Conservation (phyloP, 2,113 vertebrate species). For the Oryzias curvinotus region DNA sequence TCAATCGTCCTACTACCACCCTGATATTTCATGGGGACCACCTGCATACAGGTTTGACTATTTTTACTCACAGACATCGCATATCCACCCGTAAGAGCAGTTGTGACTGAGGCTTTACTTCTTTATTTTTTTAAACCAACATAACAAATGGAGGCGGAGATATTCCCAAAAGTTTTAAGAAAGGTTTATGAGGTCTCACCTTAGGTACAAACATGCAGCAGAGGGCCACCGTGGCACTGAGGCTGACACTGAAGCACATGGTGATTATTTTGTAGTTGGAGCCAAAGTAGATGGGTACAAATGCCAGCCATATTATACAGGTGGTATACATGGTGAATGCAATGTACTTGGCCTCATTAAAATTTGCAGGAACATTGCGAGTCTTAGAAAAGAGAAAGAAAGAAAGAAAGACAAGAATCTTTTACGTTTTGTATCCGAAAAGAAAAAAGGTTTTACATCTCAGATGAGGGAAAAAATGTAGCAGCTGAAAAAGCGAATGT, state of each 20-base stretch:
- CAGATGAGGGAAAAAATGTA: too few species aligned
- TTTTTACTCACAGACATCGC: too few species aligned
- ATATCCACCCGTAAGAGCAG: too few species aligned
- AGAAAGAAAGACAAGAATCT: slow-evolving; percentile 1
- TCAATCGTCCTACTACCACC: too few species aligned
- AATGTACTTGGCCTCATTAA: slow-evolving; percentile 98
- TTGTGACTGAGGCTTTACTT: too few species aligned
- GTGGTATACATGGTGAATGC: slow-evolving; percentile 99
- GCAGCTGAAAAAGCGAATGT: too few species aligned
- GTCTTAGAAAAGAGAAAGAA: slow-evolving; percentile 68
- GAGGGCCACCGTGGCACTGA: slow-evolving; percentile 95
- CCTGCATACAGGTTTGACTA: too few species aligned
- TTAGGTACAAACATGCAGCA: slow-evolving; percentile 99
- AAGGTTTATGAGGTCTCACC: slow-evolving; percentile 54
- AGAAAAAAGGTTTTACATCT: too few species aligned
- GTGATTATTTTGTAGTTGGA: slow-evolving; percentile 99
- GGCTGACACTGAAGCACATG: slow-evolving; percentile 98
- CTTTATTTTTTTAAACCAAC: too few species aligned
- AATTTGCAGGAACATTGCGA: slow-evolving; percentile 97
- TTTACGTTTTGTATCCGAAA: neutral
- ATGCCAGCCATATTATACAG: slow-evolving; percentile 98
- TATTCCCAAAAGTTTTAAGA: too few species aligned
- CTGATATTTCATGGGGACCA: too few species aligned
- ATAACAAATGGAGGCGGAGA: too few species aligned
- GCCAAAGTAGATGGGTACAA: slow-evolving; percentile 99